Evolutionary conservation across 1,140 invertebrate genomes (phyloP).

Genomic region (Drosophila chauvacae): DNA sequence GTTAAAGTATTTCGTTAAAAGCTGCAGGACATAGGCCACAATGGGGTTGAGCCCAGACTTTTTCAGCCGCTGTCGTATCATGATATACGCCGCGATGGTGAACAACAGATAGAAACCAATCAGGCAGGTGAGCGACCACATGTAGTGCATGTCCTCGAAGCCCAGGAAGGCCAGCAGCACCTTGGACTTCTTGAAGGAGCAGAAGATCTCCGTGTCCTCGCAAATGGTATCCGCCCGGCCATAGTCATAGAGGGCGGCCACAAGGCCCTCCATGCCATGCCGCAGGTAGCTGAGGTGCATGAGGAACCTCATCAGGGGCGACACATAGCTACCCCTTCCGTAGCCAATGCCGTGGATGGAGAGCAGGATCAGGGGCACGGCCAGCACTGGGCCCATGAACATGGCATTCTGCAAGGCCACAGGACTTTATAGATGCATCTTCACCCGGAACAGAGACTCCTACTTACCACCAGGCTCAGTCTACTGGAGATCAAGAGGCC

Average conservation of each 20-base stretch:
- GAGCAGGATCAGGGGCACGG: slow-evolving; percentile 91
- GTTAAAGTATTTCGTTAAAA: slow-evolving; percentile 78
- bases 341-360: slow-evolving; percentile 91
- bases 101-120: slow-evolving; percentile 75
- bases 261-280: slow-evolving; percentile 90
- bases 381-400: slow-evolving; percentile 90
- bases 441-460: background rate
- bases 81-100: slow-evolving; percentile 68
- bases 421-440: background rate
- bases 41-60: slow-evolving; percentile 52
- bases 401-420: slow-evolving; percentile 89
- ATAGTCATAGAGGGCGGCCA: slow-evolving; percentile 91
- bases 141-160: slow-evolving; percentile 73
- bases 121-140: slow-evolving; percentile 69
- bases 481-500: slow-evolving; percentile 89
- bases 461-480: slow-evolving; percentile 90
- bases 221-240: slow-evolving; percentile 89
- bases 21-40: slow-evolving; percentile 55
- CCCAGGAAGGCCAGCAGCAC: slow-evolving; percentile 80
- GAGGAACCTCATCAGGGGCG: slow-evolving; percentile 88
- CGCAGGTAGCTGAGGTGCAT: slow-evolving; percentile 94
- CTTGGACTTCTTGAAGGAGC: slow-evolving; percentile 88
- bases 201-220: slow-evolving; percentile 88
- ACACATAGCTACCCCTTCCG: slow-evolving; percentile 86
- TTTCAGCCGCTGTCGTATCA: slow-evolving; percentile 75